phyloP scores from a whole-genome alignment of 1,140 invertebrate species.

The Hylaeus volcanicus region DNA sequence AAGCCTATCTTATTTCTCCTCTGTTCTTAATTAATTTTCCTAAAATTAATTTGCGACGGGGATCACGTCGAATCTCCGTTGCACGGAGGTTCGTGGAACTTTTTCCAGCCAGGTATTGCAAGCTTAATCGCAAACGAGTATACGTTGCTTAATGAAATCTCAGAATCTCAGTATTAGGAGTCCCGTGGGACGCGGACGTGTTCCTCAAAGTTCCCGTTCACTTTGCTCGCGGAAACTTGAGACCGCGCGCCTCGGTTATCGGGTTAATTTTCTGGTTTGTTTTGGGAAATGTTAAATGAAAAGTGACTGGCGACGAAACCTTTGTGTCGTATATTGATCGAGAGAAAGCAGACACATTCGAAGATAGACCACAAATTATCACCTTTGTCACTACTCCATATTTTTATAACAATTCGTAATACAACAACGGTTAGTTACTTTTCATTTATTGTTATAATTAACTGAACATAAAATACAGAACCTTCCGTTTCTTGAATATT shows the following conservation, averaged over 20 bases:
- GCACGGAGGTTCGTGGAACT: conserved; percentile 65
- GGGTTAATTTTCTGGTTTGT: conserved; percentile 38
- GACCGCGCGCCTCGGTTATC: conserved; percentile 34
- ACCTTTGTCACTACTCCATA: too few relatives aligned
- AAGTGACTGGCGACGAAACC: conserved; percentile 17
- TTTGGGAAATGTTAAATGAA: conserved; percentile 23
- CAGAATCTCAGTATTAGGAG: conserved; percentile 57
- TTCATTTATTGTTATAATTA: too few relatives aligned
- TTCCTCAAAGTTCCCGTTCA: conserved; percentile 72
- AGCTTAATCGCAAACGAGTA: conserved; percentile 65
- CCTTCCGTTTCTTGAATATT: too few relatives aligned
- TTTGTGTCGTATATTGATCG: background rate
- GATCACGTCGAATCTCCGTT: conserved; percentile 63
- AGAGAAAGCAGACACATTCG: too few relatives aligned
- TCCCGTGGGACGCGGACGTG: conserved; percentile 57
- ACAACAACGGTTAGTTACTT: too few relatives aligned
- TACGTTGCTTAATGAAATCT: conserved; percentile 67
- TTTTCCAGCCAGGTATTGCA: conserved; percentile 50
- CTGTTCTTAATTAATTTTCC: conserved; percentile 76
- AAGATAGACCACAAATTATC: too few relatives aligned
- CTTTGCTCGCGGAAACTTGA: conserved; percentile 51
- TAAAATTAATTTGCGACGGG: conserved; percentile 74
- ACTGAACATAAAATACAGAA: too few relatives aligned
- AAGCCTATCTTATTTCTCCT: conserved; percentile 60
- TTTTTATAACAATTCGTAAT: too few relatives aligned